phyloP scores from a whole-genome alignment of 2,888 invertebrate species.

The Tholera decimalis region DNA sequence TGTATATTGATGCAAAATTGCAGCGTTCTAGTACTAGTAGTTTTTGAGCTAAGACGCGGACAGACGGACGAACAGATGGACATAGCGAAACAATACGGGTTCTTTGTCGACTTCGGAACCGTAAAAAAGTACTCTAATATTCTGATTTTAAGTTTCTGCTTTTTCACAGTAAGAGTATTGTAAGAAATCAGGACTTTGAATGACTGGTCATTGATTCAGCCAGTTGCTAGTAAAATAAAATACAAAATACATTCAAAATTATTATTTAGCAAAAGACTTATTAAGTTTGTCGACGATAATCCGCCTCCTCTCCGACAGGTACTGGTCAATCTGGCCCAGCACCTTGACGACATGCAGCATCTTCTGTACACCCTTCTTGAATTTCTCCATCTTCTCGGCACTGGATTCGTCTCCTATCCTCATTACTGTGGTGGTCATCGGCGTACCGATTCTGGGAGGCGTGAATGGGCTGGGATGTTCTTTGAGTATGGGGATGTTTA shows the following conservation, averaged over 20 bases:
- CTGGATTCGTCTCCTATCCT: constrained; percentile 79
- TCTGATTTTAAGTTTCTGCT: too few species aligned
- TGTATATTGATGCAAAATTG: too few species aligned
- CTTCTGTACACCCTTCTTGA: constrained; percentile 86
- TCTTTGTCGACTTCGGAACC: too few species aligned
- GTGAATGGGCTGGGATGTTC: constrained; percentile 53
- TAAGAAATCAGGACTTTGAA: too few species aligned
- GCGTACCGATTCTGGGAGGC: constrained; percentile 77
- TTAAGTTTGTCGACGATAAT: constrained; percentile 85
- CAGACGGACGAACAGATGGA: too few species aligned
- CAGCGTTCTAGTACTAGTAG: too few species aligned
- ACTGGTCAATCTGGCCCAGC: constrained; percentile 84
- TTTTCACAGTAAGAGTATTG: too few species aligned
- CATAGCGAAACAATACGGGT: too few species aligned
- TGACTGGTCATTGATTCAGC: too few species aligned
- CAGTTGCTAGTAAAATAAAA: too few species aligned
- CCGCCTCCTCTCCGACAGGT: constrained; percentile 84
- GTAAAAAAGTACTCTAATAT: too few species aligned
- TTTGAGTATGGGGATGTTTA: constrained; percentile 78
- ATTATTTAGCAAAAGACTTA: constrained; percentile 81
- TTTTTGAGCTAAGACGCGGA: too few species aligned
- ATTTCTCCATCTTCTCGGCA: constrained; percentile 84
- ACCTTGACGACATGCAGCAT: constrained; percentile 86
- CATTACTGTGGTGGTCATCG: constrained; percentile 73
- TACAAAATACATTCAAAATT: neutral